Conservation (phyloP, 2,888 invertebrate genomes). For the Lutraria lutraria region DNA sequence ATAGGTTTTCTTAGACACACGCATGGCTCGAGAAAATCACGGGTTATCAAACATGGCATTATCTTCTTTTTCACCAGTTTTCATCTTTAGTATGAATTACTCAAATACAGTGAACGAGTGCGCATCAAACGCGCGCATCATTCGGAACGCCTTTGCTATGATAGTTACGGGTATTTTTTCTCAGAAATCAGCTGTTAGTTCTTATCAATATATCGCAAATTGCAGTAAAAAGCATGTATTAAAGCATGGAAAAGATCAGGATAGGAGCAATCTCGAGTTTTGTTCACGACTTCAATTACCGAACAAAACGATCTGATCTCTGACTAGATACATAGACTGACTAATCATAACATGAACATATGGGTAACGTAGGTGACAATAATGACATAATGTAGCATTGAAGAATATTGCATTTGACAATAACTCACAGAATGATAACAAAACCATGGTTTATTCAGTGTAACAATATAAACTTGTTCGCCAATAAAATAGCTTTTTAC, state of each 20-base stretch:
- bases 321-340: background rate
- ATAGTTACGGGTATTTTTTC: background rate
- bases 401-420: background rate
- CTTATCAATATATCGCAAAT: constrained; percentile 14
- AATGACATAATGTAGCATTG: background rate
- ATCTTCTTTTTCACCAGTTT: constrained; percentile 35
- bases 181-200: constrained; percentile 9
- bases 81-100: constrained; percentile 24
- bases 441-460: background rate
- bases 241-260: background rate
- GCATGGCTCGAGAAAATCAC: constrained; percentile 18
- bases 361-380: background rate
- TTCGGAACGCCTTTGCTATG: constrained; percentile 9
- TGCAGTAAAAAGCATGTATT: constrained; percentile 25
- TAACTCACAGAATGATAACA: background rate
- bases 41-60: constrained; percentile 39
- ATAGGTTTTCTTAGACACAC: constrained; percentile 11
- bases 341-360: constrained; percentile 6
- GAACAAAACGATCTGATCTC: background rate
- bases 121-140: constrained; percentile 13
- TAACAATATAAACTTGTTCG: background rate
- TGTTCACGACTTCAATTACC: constrained; percentile 11
- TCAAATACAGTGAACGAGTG: constrained; percentile 18
- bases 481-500: background rate
- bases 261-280: background rate